A percentile compares a stretch with the other conserved stretches of the same genome.
phyloP scores from a whole-genome alignment of 2,888 invertebrate species.

The Noctuana brunneofusca region DNA sequence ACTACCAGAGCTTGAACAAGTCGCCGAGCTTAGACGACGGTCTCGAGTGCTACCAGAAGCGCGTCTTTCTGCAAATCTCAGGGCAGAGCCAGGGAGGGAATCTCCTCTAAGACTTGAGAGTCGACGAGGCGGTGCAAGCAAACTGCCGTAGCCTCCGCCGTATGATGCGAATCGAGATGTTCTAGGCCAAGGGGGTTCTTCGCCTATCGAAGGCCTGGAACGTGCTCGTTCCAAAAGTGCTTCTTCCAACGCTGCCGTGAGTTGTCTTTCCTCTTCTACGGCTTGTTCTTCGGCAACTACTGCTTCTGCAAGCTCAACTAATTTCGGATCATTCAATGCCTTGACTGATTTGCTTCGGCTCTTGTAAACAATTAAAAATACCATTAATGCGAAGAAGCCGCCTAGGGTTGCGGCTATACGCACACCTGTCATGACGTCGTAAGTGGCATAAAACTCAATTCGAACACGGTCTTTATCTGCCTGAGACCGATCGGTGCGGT shows the following conservation, averaged over 20 bases:
- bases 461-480: slow-evolving; percentile 87
- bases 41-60: slow-evolving; percentile 74
- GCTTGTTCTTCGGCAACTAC: slow-evolving; percentile 87
- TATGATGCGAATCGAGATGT: slow-evolving; percentile 74
- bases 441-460: slow-evolving; percentile 93
- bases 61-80: slow-evolving; percentile 78
- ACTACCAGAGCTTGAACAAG: slow-evolving; percentile 93
- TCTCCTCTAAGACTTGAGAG: slow-evolving; percentile 82
- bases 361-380: slow-evolving; percentile 94
- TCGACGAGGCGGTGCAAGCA: slow-evolving; percentile 87
- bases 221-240: slow-evolving; percentile 75
- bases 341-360: slow-evolving; percentile 91
- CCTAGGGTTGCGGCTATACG: slow-evolving; percentile 95
- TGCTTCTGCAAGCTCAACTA: slow-evolving; percentile 90
- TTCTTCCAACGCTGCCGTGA: slow-evolving; percentile 89
- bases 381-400: slow-evolving; percentile 95
- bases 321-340: slow-evolving; percentile 89
- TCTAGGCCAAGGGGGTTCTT: slow-evolving; percentile 83
- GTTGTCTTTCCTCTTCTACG: slow-evolving; percentile 88
- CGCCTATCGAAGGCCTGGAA: slow-evolving; percentile 85
- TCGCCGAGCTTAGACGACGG: slow-evolving; percentile 90
- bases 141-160: slow-evolving; percentile 87
- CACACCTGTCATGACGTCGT: slow-evolving; percentile 96
- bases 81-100: slow-evolving; percentile 84
- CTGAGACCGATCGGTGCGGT: slow-evolving; percentile 66